Evolutionary conservation across 1,140 invertebrate genomes (phyloP), one percentile per base, ranked within the genome.

Genomic region (Drosophila sucinea): DNA sequence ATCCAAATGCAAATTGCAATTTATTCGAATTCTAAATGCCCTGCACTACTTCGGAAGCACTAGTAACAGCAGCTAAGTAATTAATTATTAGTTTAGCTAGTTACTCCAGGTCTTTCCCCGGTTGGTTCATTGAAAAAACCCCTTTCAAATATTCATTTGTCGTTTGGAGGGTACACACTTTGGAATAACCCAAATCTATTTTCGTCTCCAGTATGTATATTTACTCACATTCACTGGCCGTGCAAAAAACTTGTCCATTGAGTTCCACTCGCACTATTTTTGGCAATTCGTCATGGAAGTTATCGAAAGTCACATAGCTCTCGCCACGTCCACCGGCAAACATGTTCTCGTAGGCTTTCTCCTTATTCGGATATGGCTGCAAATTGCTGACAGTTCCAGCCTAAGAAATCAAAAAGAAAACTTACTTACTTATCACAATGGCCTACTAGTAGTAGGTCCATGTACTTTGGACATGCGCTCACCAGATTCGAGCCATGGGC

Each of bases 191-290:
- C 17, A 17, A 17, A 17, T 33, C 5, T 3, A 33, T 33, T 33
- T 33, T 33, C 32, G 5, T 33, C 33, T 8, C 33, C 5, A 17
- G 0, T 17, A 17, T 11, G 8, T 38, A 11, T 10, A 38, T 10
- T 38, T 38, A 87, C 83, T 74, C 10, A 87, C 83, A 89, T 38
- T 44, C 66, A 1, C 35, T 10, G 5, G 64, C 61, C n/a, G 30
- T 44, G 68, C 83, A 87, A 5, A 80, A 29, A 8, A 44, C 5
- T 23, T 73, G n/a, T 5, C 51, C 73, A 61, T 87, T 84, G 7
- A 83, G 38, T 38, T 84, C 57, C 5, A 60, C 32, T 5, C 23
- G 58, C 0, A 51, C 54, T 5, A 84, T 29, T 58, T 89, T 87
- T 38, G 83, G 83, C 55, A 87, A 38, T 58, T 80, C 70, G 6